Conservation (phyloP, 2,888 invertebrate species). For the Osmoderma eremita region DNA sequence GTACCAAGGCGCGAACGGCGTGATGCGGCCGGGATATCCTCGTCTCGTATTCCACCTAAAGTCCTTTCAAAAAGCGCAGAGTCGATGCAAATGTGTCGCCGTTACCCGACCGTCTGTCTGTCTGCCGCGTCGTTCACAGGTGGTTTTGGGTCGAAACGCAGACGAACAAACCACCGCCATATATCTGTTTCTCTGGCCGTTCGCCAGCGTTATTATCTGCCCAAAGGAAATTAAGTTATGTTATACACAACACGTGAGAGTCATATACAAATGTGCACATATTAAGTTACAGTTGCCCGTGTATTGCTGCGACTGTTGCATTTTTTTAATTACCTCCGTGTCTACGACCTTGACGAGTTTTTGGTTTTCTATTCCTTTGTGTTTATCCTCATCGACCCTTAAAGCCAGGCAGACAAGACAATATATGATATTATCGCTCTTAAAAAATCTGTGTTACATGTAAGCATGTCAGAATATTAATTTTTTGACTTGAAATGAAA, state of each 20-base stretch:
- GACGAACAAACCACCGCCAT: neutral
- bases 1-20: neutral
- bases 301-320: too few species aligned
- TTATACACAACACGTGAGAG: neutral
- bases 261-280: neutral
- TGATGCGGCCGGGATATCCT: neutral
- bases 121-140: slow-evolving; percentile 18
- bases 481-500: too few species aligned
- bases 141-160: slow-evolving; percentile 8
- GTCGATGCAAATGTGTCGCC: neutral
- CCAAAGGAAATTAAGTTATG: slow-evolving; percentile 7
- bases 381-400: neutral
- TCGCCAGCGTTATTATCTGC: slow-evolving; percentile 19
- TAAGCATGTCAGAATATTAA: too few species aligned
- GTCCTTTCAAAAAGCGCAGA: neutral
- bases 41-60: neutral
- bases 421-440: neutral
- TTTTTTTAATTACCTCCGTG: slow-evolving; percentile 7
- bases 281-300: slow-evolving; percentile 3
- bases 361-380: neutral
- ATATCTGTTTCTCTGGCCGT: slow-evolving; percentile 30
- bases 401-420: neutral
- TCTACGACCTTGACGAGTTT: neutral
- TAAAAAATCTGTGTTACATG: too few species aligned
- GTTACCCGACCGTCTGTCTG: slow-evolving; percentile 5